A percentile compares a stretch with the other conserved stretches of the same genome.
Evolutionary conservation across 2,113 vertebrate genomes (phyloP).

Genomic region (Taxidea taxus): DNA sequence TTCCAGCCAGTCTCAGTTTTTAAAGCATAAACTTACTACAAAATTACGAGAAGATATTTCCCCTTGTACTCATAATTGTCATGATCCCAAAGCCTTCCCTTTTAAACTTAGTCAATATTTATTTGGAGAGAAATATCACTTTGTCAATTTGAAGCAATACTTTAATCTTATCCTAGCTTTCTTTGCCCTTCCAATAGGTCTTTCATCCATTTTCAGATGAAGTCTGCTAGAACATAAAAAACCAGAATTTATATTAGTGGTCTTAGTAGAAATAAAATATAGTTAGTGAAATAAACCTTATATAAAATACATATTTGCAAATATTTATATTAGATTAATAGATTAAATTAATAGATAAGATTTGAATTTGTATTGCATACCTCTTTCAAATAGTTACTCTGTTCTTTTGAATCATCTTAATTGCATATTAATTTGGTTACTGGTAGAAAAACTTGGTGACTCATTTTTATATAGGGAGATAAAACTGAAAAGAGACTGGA

Average conservation of each 20-base stretch:
- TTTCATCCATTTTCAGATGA: neutral
- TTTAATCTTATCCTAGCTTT: neutral
- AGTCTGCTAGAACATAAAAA: neutral
- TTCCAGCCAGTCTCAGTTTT: neutral
- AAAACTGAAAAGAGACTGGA: slow-evolving; percentile 5
- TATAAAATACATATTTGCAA: neutral
- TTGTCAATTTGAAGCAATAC: neutral
- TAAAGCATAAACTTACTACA: neutral
- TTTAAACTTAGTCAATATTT: slow-evolving; percentile 25
- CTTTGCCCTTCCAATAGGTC: neutral
- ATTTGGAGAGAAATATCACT: slow-evolving; percentile 12
- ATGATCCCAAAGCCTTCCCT: neutral
- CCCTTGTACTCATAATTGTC: neutral
- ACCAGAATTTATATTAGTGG: neutral
- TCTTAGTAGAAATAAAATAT: neutral
- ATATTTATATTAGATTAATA: neutral
- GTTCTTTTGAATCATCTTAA: neutral
- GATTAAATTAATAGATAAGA: neutral
- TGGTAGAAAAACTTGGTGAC: neutral
- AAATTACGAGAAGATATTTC: neutral
- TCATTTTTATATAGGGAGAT: neutral
- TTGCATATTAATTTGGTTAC: neutral
- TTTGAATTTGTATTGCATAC: neutral
- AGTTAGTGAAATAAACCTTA: neutral
- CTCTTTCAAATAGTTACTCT: slow-evolving; percentile 13